Evolutionary conservation across 2,113 vertebrate genomes (phyloP).

Genomic region (Urocynchramus pylzowi): DNA sequence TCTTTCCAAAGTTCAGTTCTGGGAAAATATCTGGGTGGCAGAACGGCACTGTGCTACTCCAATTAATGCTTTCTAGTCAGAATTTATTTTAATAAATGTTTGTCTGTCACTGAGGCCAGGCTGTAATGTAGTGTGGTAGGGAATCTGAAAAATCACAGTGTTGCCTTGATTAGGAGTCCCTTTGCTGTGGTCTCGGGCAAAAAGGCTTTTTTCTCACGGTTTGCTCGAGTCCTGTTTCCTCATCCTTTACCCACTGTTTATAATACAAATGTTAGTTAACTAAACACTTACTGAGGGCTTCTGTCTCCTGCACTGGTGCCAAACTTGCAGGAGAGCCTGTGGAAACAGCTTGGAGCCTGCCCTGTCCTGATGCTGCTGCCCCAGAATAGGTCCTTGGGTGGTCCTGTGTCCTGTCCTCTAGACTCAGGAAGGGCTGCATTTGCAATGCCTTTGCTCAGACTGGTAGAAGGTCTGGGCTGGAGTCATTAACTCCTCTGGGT

Average conservation of each 20-base stretch:
- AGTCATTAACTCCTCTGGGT: background rate
- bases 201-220: conserved; percentile 61
- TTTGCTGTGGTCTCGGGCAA: conserved; percentile 46
- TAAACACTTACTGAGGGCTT: conserved; percentile 43
- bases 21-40: background rate
- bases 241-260: conserved; percentile 57
- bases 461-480: background rate
- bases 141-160: conserved; percentile 20
- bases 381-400: background rate
- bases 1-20: conserved; percentile 4
- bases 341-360: background rate
- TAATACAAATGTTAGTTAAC: conserved; percentile 55
- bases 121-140: background rate
- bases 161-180: conserved; percentile 11
- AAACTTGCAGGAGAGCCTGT: background rate
- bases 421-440: background rate
- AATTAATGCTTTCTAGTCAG: conserved; percentile 29
- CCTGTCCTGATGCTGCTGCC: background rate
- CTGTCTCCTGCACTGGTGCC: conserved; percentile 9
- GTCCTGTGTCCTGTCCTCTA: background rate
- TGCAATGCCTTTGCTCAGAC: background rate
- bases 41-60: background rate
- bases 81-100: conserved; percentile 23
- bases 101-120: background rate
- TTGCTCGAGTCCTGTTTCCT: conserved; percentile 13